phyloP scores from a whole-genome alignment of 2,113 vertebrate species.

The Eidolon helvum region DNA sequence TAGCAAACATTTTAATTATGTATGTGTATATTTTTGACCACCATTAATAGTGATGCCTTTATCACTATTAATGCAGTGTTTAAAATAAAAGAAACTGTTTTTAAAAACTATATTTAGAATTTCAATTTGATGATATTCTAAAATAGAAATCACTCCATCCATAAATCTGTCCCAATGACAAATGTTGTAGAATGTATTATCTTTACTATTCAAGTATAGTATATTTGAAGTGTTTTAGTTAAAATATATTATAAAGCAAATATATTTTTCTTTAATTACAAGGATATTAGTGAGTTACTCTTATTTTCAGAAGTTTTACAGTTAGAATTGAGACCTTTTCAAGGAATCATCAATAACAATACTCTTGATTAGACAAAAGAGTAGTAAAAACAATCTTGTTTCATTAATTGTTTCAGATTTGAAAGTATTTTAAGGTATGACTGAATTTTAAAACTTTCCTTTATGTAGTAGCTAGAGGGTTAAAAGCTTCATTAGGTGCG shows the following conservation, averaged over 20 bases:
- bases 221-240: background rate
- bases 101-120: background rate
- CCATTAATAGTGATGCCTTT: background rate
- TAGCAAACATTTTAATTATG: background rate
- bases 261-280: background rate
- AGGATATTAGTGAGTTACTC: background rate
- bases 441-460: slow-evolving; percentile 34
- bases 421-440: slow-evolving; percentile 55
- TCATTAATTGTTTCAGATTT: background rate
- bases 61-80: background rate
- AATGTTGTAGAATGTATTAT: background rate
- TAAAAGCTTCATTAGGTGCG: slow-evolving; percentile 23
- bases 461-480: slow-evolving; percentile 52
- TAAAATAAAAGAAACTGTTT: background rate
- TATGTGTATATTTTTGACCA: background rate
- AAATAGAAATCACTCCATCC: background rate
- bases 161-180: background rate
- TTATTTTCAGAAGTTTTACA: background rate
- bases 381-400: background rate
- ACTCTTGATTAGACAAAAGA: background rate
- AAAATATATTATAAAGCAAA: background rate
- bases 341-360: background rate
- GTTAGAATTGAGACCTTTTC: background rate
- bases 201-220: background rate
- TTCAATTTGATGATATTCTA: background rate